Base-by-base conservation (phyloP, 2,888 invertebrate species). In the Dichetophora obliterata region DNA sequence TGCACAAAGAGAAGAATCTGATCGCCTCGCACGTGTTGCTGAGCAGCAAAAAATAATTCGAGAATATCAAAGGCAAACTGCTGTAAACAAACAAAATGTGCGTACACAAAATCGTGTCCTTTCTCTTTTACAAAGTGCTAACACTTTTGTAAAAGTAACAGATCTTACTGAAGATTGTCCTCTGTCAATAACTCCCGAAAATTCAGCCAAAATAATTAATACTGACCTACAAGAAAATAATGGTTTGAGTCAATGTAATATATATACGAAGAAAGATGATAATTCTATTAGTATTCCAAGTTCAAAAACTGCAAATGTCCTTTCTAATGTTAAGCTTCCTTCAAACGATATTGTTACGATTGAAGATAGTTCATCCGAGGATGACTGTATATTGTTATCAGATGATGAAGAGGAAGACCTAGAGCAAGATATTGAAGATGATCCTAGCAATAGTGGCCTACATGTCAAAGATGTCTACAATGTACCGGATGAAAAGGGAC, bases 401-500 rank as follows among this genome's bases (percentile, higher is more conserved):
- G 96, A 95, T 86, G 94, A 94, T 5, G 95, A 93, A 84, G 93
- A 94, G 80, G 94, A 93, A 31, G 94, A 94, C 65, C 94, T 94
- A 82, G 93, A 94, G n/a, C 94, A 94, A 82, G 92, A 91, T 65
- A 91, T 92, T n/a, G 94, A 94, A 79, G 96, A 96, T 81, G 98
- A 98, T 90, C 94, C 95, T 1, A 93, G 94, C 80, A 98, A 97
- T 88, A 97, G 96, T 81, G 98, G 96, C 61, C 93, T 96, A 90
- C 98, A 98, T 87, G 96, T 97, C 5, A 97, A 98, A 86, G 98
- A 98, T 89, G 91, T 94, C 6, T 95, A 96, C 86, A 98, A 98
- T 89, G 91, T 94, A 81, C 96, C 96, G 0, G 98, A 98, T 89
- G 95, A 95, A 80, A 93, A 95, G 86, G 98, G 98, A 0, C 91